Conservation (phyloP, 2,888 invertebrate genomes). For the Incurvaria masculella region DNA sequence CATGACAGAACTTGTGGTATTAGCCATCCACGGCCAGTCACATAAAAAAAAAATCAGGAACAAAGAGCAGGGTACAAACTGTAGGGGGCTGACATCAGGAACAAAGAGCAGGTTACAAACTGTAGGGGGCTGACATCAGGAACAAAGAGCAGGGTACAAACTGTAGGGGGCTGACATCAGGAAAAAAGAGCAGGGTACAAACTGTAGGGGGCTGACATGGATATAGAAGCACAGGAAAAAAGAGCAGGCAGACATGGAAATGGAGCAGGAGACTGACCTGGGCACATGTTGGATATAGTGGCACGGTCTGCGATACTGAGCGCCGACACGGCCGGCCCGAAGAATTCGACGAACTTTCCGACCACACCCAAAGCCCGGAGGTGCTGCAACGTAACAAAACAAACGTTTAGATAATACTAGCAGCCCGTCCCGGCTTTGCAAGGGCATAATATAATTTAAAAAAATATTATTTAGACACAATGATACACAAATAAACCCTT, state of each 20-base stretch:
- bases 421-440: too few species aligned
- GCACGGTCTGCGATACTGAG: conserved; percentile 96
- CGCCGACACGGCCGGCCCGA: conserved; percentile 87
- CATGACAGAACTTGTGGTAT: too few species aligned
- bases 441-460: conserved; percentile 8
- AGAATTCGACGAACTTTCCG: conserved; percentile 99
- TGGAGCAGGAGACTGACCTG: conserved; percentile 50
- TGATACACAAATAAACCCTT: too few species aligned
- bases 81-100: conserved; percentile 45
- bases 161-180: conserved; percentile 80
- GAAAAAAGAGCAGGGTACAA: not conserved
- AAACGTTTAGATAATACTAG: not conserved
- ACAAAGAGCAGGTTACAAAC: conserved; percentile 94
- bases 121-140: conserved; percentile 98
- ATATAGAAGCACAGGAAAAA: too few species aligned
- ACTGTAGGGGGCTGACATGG: conserved; percentile 58
- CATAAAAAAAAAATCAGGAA: too few species aligned
- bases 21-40: too few species aligned
- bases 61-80: too few species aligned
- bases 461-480: too few species aligned
- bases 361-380: conserved; percentile 93
- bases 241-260: not conserved
- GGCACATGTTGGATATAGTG: conserved; percentile 98
- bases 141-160: conserved; percentile 95
- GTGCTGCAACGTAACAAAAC: conserved; percentile 57